Conservation (phyloP, 2,113 vertebrate species). For the Campylomormyrus tamandua region DNA sequence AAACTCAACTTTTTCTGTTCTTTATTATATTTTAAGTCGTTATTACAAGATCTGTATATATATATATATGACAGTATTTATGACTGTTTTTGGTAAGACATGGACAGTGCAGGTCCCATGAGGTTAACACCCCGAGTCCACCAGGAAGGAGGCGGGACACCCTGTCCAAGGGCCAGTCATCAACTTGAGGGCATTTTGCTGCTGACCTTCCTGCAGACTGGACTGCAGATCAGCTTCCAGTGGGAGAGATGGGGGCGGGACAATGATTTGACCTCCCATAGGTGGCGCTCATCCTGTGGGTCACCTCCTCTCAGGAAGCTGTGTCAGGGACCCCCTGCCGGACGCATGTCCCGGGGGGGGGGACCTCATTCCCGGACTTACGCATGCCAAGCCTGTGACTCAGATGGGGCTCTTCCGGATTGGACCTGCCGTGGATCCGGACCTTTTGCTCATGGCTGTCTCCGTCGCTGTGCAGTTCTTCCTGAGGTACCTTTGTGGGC, state of each 20-base stretch:
- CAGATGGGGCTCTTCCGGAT: neutral
- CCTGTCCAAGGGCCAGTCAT: neutral
- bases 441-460: neutral
- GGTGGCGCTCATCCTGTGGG: neutral
- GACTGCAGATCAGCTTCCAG: neutral
- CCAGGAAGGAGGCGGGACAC: neutral
- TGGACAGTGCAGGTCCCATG: neutral
- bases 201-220: neutral
- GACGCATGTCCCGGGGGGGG: neutral
- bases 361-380: neutral
- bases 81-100: neutral
- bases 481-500: neutral
- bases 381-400: neutral
- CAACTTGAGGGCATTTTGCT: neutral
- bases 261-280: neutral
- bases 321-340: neutral
- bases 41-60: neutral
- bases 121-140: neutral
- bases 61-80: conserved; percentile 8
- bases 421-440: neutral
- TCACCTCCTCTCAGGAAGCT: neutral
- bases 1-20: neutral
- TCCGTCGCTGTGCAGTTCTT: neutral
- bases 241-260: neutral
- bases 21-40: neutral